These are phyloP conservation scores for Drosophila imparisetae DNA, from an alignment of 2,888 invertebrate species.

Conservation along the genomic window DNA sequence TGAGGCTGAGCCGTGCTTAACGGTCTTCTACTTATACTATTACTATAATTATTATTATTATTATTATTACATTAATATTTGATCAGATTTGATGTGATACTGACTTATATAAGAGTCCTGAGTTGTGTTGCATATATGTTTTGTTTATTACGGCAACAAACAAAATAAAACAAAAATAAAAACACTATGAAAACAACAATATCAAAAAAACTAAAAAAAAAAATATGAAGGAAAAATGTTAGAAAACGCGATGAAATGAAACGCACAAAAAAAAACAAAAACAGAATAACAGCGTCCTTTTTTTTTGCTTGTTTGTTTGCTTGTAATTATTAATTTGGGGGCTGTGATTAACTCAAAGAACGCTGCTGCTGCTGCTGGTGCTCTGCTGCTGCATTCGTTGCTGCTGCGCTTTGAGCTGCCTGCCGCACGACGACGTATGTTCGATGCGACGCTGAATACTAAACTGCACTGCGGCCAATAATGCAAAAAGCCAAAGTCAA, in stretches of 20 bases:
- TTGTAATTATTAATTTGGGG: constrained; percentile 5
- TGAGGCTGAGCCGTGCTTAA: constrained; percentile 12
- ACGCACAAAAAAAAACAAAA: constrained; percentile 6
- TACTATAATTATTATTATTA: constrained; percentile 11
- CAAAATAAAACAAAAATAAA: constrained; percentile 14
- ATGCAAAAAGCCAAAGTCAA: constrained; percentile 22
- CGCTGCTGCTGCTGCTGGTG: constrained; percentile 6
- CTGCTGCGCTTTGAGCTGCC: constrained; percentile 44
- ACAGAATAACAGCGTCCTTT: constrained; percentile 1
- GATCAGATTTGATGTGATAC: background rate
- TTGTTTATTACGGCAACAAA: background rate
- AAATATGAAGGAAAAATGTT: background rate
- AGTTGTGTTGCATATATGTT: background rate
- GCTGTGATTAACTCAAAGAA: constrained; percentile 6
- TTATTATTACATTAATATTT: background rate
- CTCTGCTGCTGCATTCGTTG: constrained; percentile 4
- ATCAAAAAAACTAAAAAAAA: constrained; percentile 1
- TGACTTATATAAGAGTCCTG: background rate
- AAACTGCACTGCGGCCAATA: constrained; percentile 63
- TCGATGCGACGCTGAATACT: constrained; percentile 74
- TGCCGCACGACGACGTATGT: constrained; percentile 73
- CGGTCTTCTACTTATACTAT: constrained; percentile 10
- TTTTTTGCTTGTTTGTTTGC: background rate
- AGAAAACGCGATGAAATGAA: background rate
- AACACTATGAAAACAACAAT: constrained; percentile 23